Evolutionary conservation across 2,888 invertebrate species (phyloP).

Genomic region (Coelogynopora nodosa): DNA sequence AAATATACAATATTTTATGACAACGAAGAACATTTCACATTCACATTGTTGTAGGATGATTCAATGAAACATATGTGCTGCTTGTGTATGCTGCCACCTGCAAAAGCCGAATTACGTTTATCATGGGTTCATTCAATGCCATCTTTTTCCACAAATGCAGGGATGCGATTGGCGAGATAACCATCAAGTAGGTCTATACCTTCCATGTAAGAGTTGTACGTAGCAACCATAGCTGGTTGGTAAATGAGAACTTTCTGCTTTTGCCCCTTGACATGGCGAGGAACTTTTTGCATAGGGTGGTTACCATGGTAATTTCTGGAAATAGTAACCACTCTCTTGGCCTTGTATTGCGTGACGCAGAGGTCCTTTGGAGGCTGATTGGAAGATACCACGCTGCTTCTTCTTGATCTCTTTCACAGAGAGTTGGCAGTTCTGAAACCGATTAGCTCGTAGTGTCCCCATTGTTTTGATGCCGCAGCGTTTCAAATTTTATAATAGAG

Average conservation of each 20-base stretch:
- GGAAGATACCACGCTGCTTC: neutral
- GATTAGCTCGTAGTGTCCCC: too few species aligned
- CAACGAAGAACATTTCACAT: too few species aligned
- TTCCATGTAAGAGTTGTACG: neutral
- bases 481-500: neutral
- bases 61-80: neutral
- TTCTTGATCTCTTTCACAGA: neutral
- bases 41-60: neutral
- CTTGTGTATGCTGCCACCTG: neutral
- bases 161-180: neutral
- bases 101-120: neutral
- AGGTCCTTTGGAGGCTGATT: neutral
- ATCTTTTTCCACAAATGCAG: neutral
- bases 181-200: neutral
- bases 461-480: neutral
- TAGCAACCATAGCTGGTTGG: neutral
- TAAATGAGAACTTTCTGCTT: neutral
- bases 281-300: neutral
- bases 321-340: constrained; percentile 13
- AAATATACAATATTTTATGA: too few species aligned
- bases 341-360: constrained; percentile 24
- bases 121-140: neutral
- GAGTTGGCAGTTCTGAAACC: too few species aligned
- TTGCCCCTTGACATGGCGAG: neutral
- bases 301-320: neutral